phyloP scores from a whole-genome alignment of 2,888 invertebrate species.

The Alloscopus bannaensis region DNA sequence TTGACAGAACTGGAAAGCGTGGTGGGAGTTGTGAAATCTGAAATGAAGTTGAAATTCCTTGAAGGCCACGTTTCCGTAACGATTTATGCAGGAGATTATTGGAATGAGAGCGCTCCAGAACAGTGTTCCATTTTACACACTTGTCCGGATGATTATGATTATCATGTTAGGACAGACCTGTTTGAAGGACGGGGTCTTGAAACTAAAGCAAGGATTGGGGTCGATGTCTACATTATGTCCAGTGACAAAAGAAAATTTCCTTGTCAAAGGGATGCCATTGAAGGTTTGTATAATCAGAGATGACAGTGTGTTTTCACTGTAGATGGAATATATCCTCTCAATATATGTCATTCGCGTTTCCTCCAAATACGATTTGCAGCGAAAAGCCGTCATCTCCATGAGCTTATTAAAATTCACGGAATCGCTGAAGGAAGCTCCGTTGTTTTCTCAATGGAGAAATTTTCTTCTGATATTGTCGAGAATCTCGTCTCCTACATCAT shows the following conservation, averaged over 20 bases:
- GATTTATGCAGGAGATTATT: conserved; percentile 31
- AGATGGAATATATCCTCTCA: too few species aligned
- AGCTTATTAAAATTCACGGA: conserved; percentile 19
- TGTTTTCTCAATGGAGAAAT: background rate
- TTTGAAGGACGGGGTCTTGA: background rate
- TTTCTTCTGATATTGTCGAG: background rate
- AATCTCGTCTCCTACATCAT: background rate
- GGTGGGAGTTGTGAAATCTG: conserved; percentile 2
- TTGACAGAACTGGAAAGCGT: conserved; percentile 4
- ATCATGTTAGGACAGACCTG: background rate
- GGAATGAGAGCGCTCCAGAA: background rate
- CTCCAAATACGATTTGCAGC: conserved; percentile 8
- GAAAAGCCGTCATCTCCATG: conserved; percentile 1
- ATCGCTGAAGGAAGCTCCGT: background rate
- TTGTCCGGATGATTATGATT: background rate
- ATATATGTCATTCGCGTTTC: too few species aligned
- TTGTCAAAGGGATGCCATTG: background rate
- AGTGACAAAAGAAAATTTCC: conserved; percentile 14
- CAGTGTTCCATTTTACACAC: background rate
- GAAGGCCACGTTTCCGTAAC: conserved; percentile 30
- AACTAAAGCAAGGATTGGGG: background rate
- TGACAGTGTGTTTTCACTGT: too few species aligned
- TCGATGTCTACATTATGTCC: conserved; percentile 6
- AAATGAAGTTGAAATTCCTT: conserved; percentile 34
- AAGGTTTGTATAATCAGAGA: background rate